A percentile compares a stretch with the other conserved stretches of the same genome.
These are phyloP conservation scores for Drosophila atripex DNA, from an alignment of 2,888 invertebrate genomes.

Conservation along the genomic window DNA sequence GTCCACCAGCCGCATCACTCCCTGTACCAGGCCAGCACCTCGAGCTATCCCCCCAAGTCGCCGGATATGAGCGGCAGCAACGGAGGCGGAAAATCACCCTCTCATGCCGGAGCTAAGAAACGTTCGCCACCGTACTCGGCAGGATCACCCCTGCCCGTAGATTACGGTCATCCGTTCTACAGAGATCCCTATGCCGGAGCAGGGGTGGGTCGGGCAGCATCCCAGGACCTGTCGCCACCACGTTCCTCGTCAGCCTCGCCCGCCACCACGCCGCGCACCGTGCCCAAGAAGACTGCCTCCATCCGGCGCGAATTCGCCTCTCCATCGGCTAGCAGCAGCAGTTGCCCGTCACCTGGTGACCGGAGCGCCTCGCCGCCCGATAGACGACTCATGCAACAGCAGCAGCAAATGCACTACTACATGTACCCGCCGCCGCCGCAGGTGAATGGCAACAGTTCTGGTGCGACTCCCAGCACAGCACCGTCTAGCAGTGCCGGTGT, in stretches of 20 bases:
- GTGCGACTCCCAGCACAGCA: conserved; percentile 73
- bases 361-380: conserved; percentile 75
- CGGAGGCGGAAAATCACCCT: conserved; percentile 71
- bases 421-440: conserved; percentile 83
- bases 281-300: conserved; percentile 84
- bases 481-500: conserved; percentile 58
- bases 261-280: conserved; percentile 81
- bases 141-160: conserved; percentile 74
- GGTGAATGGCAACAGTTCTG: conserved; percentile 77
- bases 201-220: conserved; percentile 38
- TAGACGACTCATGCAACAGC: conserved; percentile 70
- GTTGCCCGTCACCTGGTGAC: conserved; percentile 76
- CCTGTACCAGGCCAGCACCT: conserved; percentile 74
- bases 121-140: conserved; percentile 81
- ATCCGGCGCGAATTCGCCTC: conserved; percentile 84
- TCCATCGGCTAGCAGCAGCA: conserved; percentile 79
- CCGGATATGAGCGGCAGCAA: conserved; percentile 81
- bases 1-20: conserved; percentile 65
- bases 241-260: conserved; percentile 78
- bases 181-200: conserved; percentile 69
- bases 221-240: conserved; percentile 75
- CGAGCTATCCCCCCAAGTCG: conserved; percentile 82
- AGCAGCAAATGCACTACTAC: conserved; percentile 81
- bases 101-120: conserved; percentile 74
- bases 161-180: conserved; percentile 79